Evolutionary conservation across 1,140 invertebrate genomes (phyloP), one percentile per base, ranked within the genome.

Genomic region (Anagrus nilaparvatae): DNA sequence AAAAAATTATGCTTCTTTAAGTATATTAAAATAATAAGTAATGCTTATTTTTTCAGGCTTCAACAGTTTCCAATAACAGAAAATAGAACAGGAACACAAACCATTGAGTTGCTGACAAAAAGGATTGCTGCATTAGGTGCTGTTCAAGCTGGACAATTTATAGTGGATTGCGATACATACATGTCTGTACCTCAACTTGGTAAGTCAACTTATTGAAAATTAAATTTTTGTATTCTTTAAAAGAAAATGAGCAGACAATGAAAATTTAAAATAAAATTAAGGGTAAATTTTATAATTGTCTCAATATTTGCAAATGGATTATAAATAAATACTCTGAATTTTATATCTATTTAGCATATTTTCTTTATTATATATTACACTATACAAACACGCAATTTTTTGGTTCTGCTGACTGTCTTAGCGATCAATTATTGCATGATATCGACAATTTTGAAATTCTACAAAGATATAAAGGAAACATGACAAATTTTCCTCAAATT

Each of bases 81-180:
- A 54, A 88, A 88, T 41, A 78, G 82, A 53, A 91, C 85, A 21
- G 88, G 87, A 0, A 77, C 85, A 1, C 81, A 84, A 55, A 84
- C 83, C 0, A 84, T 91, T 35, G 92, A 97, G 44, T 73, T 82
- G 34, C 67, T 96, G 7, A 83, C 84, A 1, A 93, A 92, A 65
- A 71, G 88, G 27, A 76, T 96, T 21, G 71, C 84, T 21, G 81
- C 85, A 0, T 69, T 96, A 14, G 91, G 91, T 24, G 92, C 88
- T 1, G 71, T 79, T 1, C 88, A 87, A 63, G 76, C 79, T 51
- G 92, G 91, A 2, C 87, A 87, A 52, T 96, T 94, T 66, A 65
- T 87, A 31, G 89, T 97, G 0, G 92, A 97, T 55, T 97, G 93
- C 60, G 93, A 97, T 62, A 92, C 89, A 10, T 96, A 87, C 53